Percentiles rank a stretch among this genome's conserved stretches.
phyloP scores from a whole-genome alignment of 2,113 vertebrate species.

The Apus apus region DNA sequence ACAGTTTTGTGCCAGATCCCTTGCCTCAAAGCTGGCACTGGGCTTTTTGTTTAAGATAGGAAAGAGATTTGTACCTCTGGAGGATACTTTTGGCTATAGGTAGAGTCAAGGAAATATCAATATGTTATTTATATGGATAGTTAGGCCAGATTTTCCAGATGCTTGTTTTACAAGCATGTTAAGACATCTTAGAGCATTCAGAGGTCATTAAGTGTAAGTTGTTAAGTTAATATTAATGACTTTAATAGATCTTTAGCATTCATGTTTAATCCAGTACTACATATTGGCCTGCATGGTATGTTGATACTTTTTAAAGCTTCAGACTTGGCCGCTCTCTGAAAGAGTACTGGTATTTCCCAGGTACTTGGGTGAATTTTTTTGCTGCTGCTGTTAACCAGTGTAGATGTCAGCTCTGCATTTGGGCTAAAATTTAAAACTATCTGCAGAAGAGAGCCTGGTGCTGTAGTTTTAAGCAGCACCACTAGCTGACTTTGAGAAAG shows the following conservation, averaged over 20 bases:
- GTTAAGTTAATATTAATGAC: slow-evolving; percentile 23
- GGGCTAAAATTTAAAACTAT: background rate
- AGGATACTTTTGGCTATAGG: background rate
- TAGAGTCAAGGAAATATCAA: background rate
- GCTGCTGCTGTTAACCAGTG: background rate
- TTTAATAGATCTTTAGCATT: slow-evolving; percentile 3
- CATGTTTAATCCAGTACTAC: background rate
- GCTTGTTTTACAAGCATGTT: slow-evolving; percentile 25
- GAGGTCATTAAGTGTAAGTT: background rate
- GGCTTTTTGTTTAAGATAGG: background rate
- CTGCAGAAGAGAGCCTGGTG: background rate
- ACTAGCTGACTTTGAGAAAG: background rate
- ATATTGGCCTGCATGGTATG: background rate
- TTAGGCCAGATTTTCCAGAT: slow-evolving; percentile 23
- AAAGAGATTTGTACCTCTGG: background rate
- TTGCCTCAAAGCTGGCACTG: background rate
- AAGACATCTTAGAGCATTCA: background rate
- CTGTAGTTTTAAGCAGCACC: background rate
- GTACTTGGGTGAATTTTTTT: background rate
- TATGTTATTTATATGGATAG: background rate
- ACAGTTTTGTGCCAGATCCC: background rate
- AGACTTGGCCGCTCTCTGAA: background rate
- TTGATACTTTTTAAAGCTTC: slow-evolving; percentile 1
- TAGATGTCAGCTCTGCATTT: background rate
- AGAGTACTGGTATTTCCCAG: background rate